A percentile compares a stretch with the other conserved stretches of the same genome.
These are phyloP conservation scores for Rhodeus uyekii DNA, from an alignment of 2,797 vertebrate species.

Conservation along the genomic window DNA sequence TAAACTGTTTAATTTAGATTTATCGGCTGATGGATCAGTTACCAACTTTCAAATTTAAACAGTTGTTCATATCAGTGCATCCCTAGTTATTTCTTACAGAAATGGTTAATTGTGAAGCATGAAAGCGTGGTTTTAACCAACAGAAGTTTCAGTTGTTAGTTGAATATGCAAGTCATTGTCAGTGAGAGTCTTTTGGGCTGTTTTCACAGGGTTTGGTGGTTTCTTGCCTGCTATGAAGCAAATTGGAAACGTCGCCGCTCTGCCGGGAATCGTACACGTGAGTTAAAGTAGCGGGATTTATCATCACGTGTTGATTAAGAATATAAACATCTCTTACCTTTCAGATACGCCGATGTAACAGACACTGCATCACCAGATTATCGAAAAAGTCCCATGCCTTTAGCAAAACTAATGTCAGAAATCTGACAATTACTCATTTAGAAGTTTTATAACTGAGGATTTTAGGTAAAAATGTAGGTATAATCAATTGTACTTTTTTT, in stretches of 20 bases:
- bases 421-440: not conserved
- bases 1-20: no score
- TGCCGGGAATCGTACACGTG: conserved; percentile 95
- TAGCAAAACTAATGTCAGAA: not conserved
- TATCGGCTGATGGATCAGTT: no score
- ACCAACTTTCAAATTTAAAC: no score
- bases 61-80: no score
- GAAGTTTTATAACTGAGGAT: not conserved
- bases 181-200: not conserved
- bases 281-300: conserved; percentile 63
- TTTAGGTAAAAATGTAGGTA: not conserved
- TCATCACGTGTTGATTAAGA: not conserved
- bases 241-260: conserved; percentile 95
- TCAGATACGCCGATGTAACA: not conserved
- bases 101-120: not conserved
- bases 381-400: not conserved
- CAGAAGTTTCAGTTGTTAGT: not conserved
- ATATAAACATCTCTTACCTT: not conserved
- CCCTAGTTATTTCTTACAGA: no score
- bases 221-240: conserved; percentile 99
- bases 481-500: not conserved
- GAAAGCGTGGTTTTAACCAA: not conserved
- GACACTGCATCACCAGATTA: not conserved
- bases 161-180: not conserved
- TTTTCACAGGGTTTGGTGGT: conserved; percentile 84